Percentiles rank a stretch among this genome's conserved stretches.
Evolutionary conservation across 2,888 invertebrate genomes (phyloP).

Genomic region (Drosophila mulleri): DNA sequence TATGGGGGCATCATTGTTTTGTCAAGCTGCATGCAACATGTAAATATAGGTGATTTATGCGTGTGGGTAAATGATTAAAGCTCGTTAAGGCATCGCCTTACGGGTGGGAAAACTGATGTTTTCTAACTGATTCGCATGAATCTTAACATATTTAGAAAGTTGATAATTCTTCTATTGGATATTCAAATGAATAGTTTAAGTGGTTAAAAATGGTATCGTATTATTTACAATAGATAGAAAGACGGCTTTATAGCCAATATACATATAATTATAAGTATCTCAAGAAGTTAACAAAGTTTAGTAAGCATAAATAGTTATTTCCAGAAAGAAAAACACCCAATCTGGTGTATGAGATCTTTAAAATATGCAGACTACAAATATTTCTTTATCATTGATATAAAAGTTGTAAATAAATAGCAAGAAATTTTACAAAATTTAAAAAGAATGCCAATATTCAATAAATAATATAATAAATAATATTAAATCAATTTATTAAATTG

Average conservation of each 20-base stretch:
- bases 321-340: too few species aligned
- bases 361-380: background rate
- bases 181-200: background rate
- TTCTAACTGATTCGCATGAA: background rate
- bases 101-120: background rate
- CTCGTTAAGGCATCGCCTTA: conserved; percentile 5
- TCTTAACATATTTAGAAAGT: background rate
- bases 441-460: background rate
- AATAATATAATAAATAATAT: background rate
- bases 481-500: too few species aligned
- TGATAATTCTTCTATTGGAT: background rate
- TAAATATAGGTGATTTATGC: conserved; percentile 24
- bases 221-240: background rate
- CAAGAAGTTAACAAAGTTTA: too few species aligned
- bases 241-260: background rate
- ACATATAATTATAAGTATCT: background rate
- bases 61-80: conserved; percentile 20
- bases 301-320: too few species aligned
- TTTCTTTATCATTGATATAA: background rate
- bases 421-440: too few species aligned
- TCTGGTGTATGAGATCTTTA: background rate
- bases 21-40: conserved; percentile 40
- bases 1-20: conserved; percentile 34
- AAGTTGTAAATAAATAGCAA: too few species aligned
- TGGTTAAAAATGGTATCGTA: too few species aligned